These are phyloP conservation scores for Notiomystis cincta DNA, from an alignment of 2,113 vertebrate species.

Conservation along the genomic window DNA sequence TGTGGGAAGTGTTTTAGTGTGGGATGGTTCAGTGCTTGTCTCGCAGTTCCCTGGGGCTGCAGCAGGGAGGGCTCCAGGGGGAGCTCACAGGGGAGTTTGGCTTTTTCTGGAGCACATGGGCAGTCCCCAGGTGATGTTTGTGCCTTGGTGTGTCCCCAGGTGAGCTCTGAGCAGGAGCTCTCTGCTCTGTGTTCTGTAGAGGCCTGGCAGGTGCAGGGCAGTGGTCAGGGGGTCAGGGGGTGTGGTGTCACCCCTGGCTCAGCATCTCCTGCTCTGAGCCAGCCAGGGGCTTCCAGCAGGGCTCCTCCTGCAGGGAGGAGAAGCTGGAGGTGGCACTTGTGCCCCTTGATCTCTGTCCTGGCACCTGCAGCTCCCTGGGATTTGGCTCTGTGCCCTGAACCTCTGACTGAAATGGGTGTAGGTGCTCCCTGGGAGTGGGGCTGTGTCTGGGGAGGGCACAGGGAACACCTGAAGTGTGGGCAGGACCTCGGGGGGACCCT, in stretches of 20 bases:
- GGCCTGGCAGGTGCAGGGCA: background rate
- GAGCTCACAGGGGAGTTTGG: background rate
- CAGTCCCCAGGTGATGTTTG: background rate
- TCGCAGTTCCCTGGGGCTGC: background rate
- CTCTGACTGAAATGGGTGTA: background rate
- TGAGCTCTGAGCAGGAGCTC: too few relatives aligned
- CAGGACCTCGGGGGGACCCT: background rate
- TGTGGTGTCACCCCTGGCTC: background rate
- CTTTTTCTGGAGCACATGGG: background rate
- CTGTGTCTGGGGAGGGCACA: too few relatives aligned
- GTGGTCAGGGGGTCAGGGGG: background rate
- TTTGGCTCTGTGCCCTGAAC: rapidly evolving
- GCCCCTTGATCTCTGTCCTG: background rate
- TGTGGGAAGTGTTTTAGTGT: background rate
- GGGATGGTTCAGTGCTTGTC: background rate
- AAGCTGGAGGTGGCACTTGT: background rate
- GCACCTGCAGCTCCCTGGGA: background rate
- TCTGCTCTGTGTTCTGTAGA: background rate
- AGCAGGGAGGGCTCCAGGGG: background rate
- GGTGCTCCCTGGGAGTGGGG: rapidly evolving
- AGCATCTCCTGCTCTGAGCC: background rate
- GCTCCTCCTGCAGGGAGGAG: background rate
- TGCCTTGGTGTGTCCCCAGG: too few relatives aligned
- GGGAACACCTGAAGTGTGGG: background rate
- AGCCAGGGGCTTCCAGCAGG: background rate